Base-by-base conservation (phyloP, 2,113 vertebrate species). In the Limanda limanda region DNA sequence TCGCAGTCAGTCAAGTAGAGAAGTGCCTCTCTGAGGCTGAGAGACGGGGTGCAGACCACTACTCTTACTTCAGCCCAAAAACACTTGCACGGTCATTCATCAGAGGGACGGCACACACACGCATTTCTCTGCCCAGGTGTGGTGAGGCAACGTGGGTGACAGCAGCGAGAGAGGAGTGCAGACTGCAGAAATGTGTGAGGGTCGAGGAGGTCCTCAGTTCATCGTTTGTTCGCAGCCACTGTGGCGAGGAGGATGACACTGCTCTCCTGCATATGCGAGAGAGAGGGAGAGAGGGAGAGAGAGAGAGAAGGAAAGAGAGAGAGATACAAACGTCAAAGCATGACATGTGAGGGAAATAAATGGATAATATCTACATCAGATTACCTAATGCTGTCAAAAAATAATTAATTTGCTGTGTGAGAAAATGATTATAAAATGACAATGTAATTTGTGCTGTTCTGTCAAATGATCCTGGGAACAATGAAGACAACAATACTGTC, bases 81-180 rank as follows among this genome's bases (percentile, higher is more conserved):
- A 82, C 69, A 74, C 74, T 90, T 86, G 88, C 74, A 78, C 74
- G 66, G 78, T 84, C 83, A 82, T 78, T 83, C 80, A 87, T 76
- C 67, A 70, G 79, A 83, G 71, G 76, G 78, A 13, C 56, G 23
- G 60, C 59, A 35, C 70, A 62, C 84, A 76, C 65, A 74, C 69
- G 63, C 91, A 92, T 92, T 86, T 88, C 91, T 87, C 78, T 88
- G 81, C 74, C 76, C 80, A 76, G 84, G 74, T 83, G 84, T 63
- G 71, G 27, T 37, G 68, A 77, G 76, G 78, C 64, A 37, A 78
- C 1, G 35, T 8, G 45, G 83, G 66, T 24, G 63, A 56, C 20
- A 69, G 54, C 24, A 31, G 60, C 5, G 17, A 64, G 56, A 3
- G 81, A 74, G n/a, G 55, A 71, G 59, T 35, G 40, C 58, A 40